phyloP scores from a whole-genome alignment of 2,113 vertebrate genomes.

The Circaetus cinerascens region DNA sequence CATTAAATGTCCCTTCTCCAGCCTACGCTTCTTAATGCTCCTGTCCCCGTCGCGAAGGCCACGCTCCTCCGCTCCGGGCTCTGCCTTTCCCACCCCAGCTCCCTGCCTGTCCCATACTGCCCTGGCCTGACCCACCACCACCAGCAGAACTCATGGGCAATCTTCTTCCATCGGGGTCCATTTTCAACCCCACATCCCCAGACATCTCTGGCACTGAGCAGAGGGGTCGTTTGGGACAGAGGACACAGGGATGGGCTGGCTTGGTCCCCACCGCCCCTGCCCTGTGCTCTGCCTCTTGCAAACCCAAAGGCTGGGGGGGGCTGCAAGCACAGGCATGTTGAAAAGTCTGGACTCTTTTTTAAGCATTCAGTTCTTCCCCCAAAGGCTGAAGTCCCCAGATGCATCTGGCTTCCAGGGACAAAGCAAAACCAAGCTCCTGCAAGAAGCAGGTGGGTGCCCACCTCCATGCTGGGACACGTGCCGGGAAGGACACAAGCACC shows the following conservation, averaged over 20 bases:
- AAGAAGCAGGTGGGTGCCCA: background rate
- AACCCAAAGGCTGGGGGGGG: background rate
- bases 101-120: background rate
- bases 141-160: rapidly evolving
- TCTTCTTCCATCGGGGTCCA: background rate
- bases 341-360: background rate
- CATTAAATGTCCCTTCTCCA: background rate
- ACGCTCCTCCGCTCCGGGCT: background rate
- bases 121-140: too few relatives aligned
- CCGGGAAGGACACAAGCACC: rapidly evolving
- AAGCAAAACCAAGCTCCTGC: background rate
- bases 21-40: background rate
- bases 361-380: background rate
- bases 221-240: background rate
- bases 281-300: background rate
- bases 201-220: background rate
- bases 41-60: rapidly evolving
- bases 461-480: rapidly evolving
- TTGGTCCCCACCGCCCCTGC: rapidly evolving
- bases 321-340: rapidly evolving
- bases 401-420: background rate
- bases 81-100: background rate
- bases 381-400: background rate
- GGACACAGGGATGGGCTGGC: background rate
- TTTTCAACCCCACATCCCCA: background rate